Base-by-base conservation (phyloP, 2,888 invertebrate genomes). In the Luperina nickerlii region DNA sequence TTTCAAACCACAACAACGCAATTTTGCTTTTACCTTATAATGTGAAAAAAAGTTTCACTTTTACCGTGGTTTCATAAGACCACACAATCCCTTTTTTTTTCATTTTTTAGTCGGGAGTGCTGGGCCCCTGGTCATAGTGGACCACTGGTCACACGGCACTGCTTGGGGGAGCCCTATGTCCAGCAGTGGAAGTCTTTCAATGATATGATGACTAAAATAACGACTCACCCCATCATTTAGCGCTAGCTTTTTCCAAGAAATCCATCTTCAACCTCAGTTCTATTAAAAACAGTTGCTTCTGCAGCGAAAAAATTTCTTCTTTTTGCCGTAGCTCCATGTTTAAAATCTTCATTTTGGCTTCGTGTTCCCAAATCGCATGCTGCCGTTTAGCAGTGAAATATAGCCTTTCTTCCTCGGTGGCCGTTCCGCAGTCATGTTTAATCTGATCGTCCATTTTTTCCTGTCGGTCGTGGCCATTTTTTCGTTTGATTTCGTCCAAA, bases 221-320 rank as follows among this genome's bases (percentile, higher is more conserved):
- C 11, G 9, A 65, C 87, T 85, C 13, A 91, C 92, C 86, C 67
- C 70, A 85, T 92, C 91, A 92, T 79, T 97, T 97, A 76, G 94
- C 96, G 91, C 95, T 94, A 13, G 96, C 96, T 87, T 97, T 97
- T 89, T 97, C 97, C 73, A 97, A 90, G 89, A 97, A 97, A 90
- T 97, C 97, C 97, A 97, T 97, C 90, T 97, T 97, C 87, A 97
- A 92, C 85, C 96, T 91, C 79, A 97, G 85, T 91, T 97, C 97
- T 8, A 97, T 96, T 1, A 97, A 90, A 85, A 97, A 97, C 74
- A 97, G 93, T 85, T 97, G 97, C 79, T 97, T 97, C 87, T 97
- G 97, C 63, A 97, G 89, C 8, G 97, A 96, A 88, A 97, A 97
- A 72, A 97, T 97, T 84, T 97, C 97, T 76, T 97, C 97, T 71